These are phyloP conservation scores for Onychorhynchus coronatus DNA, from an alignment of 2,113 vertebrate species.

Conservation along the genomic window DNA sequence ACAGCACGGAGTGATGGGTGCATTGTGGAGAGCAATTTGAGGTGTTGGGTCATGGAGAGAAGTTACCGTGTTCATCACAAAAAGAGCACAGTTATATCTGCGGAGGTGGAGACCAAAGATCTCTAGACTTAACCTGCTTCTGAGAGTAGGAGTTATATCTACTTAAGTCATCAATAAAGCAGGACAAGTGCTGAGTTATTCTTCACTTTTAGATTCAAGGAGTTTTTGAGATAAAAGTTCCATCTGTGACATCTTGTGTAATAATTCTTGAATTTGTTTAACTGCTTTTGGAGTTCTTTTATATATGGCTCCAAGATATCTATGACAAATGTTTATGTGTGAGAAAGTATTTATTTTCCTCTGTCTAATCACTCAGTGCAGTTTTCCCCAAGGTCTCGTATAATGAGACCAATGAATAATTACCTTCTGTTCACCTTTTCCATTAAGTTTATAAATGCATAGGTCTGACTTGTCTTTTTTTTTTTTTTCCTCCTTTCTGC, in stretches of 20 bases:
- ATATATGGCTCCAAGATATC: background rate
- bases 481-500: background rate
- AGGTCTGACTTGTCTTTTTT: background rate
- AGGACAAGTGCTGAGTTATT: background rate
- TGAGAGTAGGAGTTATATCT: background rate
- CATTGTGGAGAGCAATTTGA: background rate
- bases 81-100: rapidly evolving
- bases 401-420: slow-evolving; percentile 39
- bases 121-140: background rate
- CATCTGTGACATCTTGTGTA: background rate
- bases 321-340: background rate
- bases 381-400: slow-evolving; percentile 11
- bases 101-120: background rate
- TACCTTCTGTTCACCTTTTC: slow-evolving; percentile 23
- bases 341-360: slow-evolving; percentile 19
- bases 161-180: background rate
- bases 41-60: background rate
- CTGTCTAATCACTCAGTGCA: slow-evolving; percentile 1
- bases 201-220: background rate
- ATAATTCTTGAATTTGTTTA: slow-evolving; percentile 6
- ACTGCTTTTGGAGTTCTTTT: background rate
- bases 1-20: background rate
- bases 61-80: background rate
- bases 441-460: slow-evolving; percentile 14
- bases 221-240: background rate